These are phyloP conservation scores for Poecilia latipinna DNA, from an alignment of 2,113 vertebrate genomes.

Conservation along the genomic window DNA sequence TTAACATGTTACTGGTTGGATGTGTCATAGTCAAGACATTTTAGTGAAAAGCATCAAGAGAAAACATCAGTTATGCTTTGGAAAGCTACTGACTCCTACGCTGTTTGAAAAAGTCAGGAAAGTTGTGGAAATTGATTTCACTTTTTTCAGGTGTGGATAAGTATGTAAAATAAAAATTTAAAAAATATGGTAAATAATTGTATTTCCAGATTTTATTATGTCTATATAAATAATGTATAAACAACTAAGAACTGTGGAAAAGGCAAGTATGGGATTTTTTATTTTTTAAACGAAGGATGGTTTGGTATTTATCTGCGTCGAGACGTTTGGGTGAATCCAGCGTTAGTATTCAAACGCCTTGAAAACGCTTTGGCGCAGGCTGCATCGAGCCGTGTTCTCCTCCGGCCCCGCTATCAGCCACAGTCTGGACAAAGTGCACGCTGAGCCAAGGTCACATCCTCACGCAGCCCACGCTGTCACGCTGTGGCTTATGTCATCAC, in stretches of 20 bases:
- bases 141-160: background rate
- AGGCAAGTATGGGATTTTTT: no score
- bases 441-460: slow-evolving; percentile 62
- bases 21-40: background rate
- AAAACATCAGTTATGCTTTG: background rate
- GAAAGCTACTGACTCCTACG: background rate
- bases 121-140: background rate
- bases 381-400: slow-evolving; percentile 5
- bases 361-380: slow-evolving; percentile 32
- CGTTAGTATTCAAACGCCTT: slow-evolving; percentile 3
- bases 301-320: slow-evolving; percentile 1
- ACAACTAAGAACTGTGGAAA: no score
- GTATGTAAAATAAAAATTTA: background rate
- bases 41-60: background rate
- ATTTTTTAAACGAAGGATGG: background rate
- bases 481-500: slow-evolving; percentile 48
- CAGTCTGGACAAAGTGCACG: slow-evolving; percentile 27
- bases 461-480: slow-evolving; percentile 23
- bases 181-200: background rate
- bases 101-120: background rate
- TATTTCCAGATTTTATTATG: background rate
- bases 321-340: slow-evolving; percentile 2
- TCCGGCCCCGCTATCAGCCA: slow-evolving; percentile 35
- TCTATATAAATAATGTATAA: background rate
- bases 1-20: no score